A percentile compares a stretch with the other conserved stretches of the same genome.
These are phyloP conservation scores for Sinohyriopsis cumingii DNA, from an alignment of 2,888 invertebrate genomes.

Conservation along the genomic window DNA sequence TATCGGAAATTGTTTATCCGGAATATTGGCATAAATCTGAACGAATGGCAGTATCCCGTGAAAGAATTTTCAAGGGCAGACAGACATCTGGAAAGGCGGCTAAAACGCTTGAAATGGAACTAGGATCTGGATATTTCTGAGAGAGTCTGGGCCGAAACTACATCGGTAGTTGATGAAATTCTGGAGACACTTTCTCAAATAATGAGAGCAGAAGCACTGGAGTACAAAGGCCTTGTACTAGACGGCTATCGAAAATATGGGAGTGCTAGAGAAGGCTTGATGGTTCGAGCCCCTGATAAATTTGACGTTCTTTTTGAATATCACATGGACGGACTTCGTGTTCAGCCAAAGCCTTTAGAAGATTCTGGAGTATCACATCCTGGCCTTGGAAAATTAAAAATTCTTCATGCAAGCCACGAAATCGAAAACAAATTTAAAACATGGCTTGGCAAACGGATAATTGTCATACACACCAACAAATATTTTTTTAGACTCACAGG, in stretches of 20 bases:
- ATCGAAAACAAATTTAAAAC: constrained; percentile 12
- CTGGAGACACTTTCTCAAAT: constrained; percentile 8
- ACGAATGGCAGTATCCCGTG: constrained; percentile 6
- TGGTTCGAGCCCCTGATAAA: constrained; percentile 29
- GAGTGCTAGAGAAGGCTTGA: constrained; percentile 38
- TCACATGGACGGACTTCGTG: constrained; percentile 14
- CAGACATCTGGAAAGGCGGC: neutral
- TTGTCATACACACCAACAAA: neutral
- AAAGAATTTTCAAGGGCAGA: neutral
- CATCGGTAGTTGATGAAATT: neutral
- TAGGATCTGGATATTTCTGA: constrained; percentile 2
- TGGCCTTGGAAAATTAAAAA: too few relatives aligned
- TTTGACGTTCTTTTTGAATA: constrained; percentile 33
- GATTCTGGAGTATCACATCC: too few relatives aligned
- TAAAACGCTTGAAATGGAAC: neutral
- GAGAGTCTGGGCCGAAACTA: constrained; percentile 3
- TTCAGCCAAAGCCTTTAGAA: constrained; percentile 1
- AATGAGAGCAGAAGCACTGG: constrained; percentile 7
- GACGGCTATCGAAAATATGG: constrained; percentile 29
- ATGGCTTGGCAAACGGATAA: constrained; percentile 8
- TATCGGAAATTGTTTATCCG: too few relatives aligned
- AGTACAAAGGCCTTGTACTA: constrained; percentile 15
- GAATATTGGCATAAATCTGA: constrained; percentile 7
- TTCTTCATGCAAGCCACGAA: neutral
- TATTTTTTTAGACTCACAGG: constrained; percentile 14